These are phyloP conservation scores for Tyrannus savana DNA, from an alignment of 2,113 vertebrate species.

Conservation along the genomic window DNA sequence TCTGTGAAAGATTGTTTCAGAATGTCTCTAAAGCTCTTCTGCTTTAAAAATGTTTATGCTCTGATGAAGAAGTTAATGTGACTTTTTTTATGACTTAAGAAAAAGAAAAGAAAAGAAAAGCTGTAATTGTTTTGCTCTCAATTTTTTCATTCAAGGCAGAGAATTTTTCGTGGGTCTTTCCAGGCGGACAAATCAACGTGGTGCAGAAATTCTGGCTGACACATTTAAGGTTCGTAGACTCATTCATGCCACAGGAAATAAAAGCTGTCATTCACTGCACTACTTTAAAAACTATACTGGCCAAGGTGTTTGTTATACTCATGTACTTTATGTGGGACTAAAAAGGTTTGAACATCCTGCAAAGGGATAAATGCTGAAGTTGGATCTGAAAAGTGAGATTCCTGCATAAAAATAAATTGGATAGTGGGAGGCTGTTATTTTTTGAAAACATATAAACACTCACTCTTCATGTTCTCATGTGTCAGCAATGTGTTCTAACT, in stretches of 20 bases:
- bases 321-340: neutral
- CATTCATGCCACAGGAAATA: neutral
- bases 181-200: conserved; percentile 95
- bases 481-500: neutral
- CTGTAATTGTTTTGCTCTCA: neutral
- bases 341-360: neutral
- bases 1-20: neutral
- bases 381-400: neutral
- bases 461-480: neutral
- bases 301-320: neutral
- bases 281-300: neutral
- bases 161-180: conserved; percentile 99
- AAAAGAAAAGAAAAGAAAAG: neutral
- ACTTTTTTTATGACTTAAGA: neutral
- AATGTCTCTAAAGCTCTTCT: neutral
- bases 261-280: neutral
- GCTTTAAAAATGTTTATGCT: neutral
- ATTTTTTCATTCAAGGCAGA: conserved; percentile 78
- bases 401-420: neutral
- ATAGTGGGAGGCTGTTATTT: neutral
- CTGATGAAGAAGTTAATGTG: neutral
- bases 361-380: neutral
- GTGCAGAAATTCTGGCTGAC: conserved; percentile 96
- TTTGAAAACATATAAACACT: neutral
- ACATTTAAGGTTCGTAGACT: conserved; percentile 90